Evolutionary conservation across 2,797 vertebrate species (phyloP), one percentile per base, ranked within the genome.

Genomic region (Urocyon cinereoargenteus): DNA sequence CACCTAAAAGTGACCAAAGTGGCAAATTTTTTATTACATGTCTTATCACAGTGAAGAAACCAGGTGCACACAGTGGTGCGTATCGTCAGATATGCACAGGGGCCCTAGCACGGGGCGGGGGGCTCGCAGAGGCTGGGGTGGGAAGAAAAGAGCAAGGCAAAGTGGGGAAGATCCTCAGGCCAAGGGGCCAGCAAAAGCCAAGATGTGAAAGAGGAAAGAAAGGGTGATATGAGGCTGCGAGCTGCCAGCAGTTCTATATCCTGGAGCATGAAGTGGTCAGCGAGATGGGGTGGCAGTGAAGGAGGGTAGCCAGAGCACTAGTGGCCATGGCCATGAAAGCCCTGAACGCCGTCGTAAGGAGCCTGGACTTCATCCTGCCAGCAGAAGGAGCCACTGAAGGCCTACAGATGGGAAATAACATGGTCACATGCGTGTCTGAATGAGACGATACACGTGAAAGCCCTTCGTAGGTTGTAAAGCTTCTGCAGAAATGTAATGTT

Each of bases 301-400:
- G 78, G 31, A 5, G 7, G 28, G 31, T 12, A 4, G 3, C 0
- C 0, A 14, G 51, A 31, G 11, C 8, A 14, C 31, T 7, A 13
- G 14, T 0, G 51, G 66, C 53, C 18, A 8, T 1, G 5, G 24
- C 24, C 9, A 10, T 0, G 6, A 57, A 12, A 6, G 55, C 62
- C 78, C 16, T 31, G 36, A 73, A 31, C 3, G n/a, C 11, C 31
- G 2, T 4, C 10, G 6, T 8, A 24, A 55, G 86, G 26, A 73
- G 7, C 36, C 24, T 21, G 21, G 70, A 36, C n/a, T 45, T 64
- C 55, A 6, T n/a, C 22, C 62, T 3, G 12, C 1, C 1, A 55
- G 7, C 40, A 34, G 40, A 8, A 21, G n/a, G 77, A 24, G 24
- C 49, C 18, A 3, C 0, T 8, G 8, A 36, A 45, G 19, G 16